phyloP scores from a whole-genome alignment of 1,140 invertebrate genomes.

The Hyphantria cunea region DNA sequence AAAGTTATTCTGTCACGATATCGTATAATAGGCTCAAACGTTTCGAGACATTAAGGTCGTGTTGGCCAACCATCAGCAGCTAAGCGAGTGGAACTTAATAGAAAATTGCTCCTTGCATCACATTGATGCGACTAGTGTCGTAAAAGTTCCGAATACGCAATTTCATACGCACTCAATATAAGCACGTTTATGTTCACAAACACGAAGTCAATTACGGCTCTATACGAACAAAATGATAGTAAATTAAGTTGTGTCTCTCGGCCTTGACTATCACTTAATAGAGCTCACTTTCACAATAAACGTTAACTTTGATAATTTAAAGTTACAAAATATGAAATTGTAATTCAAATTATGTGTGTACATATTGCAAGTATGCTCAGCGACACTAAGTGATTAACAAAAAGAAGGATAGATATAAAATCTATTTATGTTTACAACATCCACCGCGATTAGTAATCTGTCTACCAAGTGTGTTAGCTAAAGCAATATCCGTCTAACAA shows the following conservation, averaged over 20 bases:
- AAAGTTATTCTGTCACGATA: constrained; percentile 29
- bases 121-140: constrained; percentile 12
- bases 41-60: constrained; percentile 56
- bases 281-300: too few species aligned
- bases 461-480: not conserved
- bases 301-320: too few species aligned
- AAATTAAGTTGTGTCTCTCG: not conserved
- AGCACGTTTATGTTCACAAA: not conserved
- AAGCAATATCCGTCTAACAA: not conserved
- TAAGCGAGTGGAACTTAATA: constrained; percentile 51
- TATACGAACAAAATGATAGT: not conserved
- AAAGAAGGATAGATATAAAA: not conserved
- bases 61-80: constrained; percentile 45
- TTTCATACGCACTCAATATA: constrained; percentile 21
- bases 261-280: not conserved
- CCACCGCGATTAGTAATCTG: not conserved
- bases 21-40: constrained; percentile 39
- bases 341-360: not conserved
- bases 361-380: not conserved
- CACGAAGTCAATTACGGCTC: not conserved
- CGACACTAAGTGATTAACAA: not conserved
- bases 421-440: not conserved
- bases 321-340: too few species aligned
- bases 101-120: constrained; percentile 49
- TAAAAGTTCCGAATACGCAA: constrained; percentile 16